phyloP scores from a whole-genome alignment of 2,888 invertebrate species.

The Platerodrilus igneus region DNA sequence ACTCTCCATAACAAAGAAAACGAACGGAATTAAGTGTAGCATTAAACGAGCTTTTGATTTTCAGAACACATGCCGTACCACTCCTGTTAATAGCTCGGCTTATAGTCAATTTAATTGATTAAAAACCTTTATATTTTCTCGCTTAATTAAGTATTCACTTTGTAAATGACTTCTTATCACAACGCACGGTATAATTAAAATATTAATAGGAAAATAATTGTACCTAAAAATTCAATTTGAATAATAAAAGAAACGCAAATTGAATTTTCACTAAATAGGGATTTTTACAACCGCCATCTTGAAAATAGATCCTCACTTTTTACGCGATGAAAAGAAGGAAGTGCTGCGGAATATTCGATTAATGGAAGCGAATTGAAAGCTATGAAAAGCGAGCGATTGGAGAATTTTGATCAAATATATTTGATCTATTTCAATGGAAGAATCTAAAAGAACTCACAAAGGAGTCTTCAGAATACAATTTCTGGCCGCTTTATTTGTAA shows the following conservation, averaged over 20 bases:
- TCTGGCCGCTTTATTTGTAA: constrained; percentile 5
- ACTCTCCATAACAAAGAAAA: constrained; percentile 12
- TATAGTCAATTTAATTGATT: constrained; percentile 22
- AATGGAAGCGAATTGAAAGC: constrained; percentile 41
- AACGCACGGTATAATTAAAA: constrained; percentile 6
- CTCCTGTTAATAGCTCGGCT: constrained; percentile 18
- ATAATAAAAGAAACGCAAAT: constrained; percentile 35
- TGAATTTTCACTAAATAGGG: constrained; percentile 36
- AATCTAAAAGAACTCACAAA: constrained; percentile 18
- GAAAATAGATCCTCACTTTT: constrained; percentile 37
- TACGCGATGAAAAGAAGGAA: constrained; percentile 32
- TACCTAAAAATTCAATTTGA: constrained; percentile 15
- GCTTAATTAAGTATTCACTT: constrained; percentile 24
- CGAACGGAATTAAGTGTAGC: constrained; percentile 16
- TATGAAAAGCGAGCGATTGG: constrained; percentile 40
- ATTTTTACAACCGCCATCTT: constrained; percentile 37
- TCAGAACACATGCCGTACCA: constrained; percentile 16
- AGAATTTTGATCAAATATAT: constrained; percentile 42
- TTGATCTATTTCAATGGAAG: constrained; percentile 33
- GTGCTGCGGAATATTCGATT: constrained; percentile 44
- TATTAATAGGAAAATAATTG: neutral
- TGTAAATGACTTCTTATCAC: constrained; percentile 14
- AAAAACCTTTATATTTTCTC: constrained; percentile 23
- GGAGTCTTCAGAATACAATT: constrained; percentile 12
- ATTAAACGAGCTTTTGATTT: constrained; percentile 22